Conservation (phyloP, 2,888 invertebrate genomes). For the Coleophora flavipennella region DNA sequence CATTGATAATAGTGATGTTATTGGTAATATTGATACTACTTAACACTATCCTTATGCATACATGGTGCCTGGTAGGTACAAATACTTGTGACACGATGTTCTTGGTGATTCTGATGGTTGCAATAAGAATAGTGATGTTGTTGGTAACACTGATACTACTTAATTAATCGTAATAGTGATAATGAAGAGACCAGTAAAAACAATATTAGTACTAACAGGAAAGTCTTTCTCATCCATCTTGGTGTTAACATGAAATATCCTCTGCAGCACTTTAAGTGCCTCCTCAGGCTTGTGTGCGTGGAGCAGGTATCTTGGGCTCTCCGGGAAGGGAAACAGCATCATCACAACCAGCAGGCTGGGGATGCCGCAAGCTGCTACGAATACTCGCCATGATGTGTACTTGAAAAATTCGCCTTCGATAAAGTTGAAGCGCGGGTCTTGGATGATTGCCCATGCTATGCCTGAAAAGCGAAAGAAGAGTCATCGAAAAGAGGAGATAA, state of each 20-base stretch:
- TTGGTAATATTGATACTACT: no score
- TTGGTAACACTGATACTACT: no score
- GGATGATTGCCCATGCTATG: slow-evolving; percentile 62
- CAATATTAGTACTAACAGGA: slow-evolving; percentile 59
- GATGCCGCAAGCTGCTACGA: slow-evolving; percentile 74
- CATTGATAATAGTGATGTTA: no score
- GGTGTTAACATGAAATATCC: slow-evolving; percentile 70
- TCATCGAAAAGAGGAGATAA: no score
- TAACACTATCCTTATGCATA: no score
- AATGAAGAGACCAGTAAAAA: no score
- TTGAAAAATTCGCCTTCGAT: slow-evolving; percentile 40
- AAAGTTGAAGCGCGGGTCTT: slow-evolving; percentile 43
- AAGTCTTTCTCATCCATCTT: slow-evolving; percentile 58
- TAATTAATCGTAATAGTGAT: no score
- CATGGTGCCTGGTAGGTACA: no score
- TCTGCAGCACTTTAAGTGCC: slow-evolving; percentile 65
- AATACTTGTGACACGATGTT: no score
- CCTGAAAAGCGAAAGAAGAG: slow-evolving; percentile 41
- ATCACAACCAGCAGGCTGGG: slow-evolving; percentile 69
- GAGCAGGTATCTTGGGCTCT: slow-evolving; percentile 72
- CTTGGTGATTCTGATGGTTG: no score
- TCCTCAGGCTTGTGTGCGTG: slow-evolving; percentile 60
- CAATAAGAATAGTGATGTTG: no score
- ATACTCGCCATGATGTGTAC: slow-evolving; percentile 76
- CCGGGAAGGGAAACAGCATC: slow-evolving; percentile 67